Evolutionary conservation across 1,140 invertebrate species (phyloP), one percentile per base, ranked within the genome.

Genomic region (Bombus huntii): DNA sequence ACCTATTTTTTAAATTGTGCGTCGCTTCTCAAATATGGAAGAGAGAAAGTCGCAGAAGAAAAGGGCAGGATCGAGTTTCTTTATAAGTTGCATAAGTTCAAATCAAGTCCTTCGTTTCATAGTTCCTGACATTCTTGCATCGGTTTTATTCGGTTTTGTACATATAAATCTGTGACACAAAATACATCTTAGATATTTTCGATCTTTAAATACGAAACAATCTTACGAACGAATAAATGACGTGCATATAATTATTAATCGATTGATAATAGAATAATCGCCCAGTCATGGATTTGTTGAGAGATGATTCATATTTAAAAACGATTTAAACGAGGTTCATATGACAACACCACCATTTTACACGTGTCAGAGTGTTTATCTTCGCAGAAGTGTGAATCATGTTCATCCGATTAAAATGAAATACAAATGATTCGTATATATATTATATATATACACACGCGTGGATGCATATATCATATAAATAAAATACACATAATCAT

Each of bases 281-380:
- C 77, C 83, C 91, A 91, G 89, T 92, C 90, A 92, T 92, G 91
- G 91, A 91, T 92, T 91, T 89, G 44, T 72, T 62, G 25, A 70
- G 42, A 28, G 53, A 12, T 68, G 79, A 42, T 80, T 70, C 76
- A 80, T 22, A 42, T 47, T 89, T 86, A 57, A 31, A 62, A 81
- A 53, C 34, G 8, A 62, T 37, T 68, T 39, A 76, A 82, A 87
- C 71, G 80, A 72, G 71, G 37, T 82, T 87, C 85, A 76, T 85
- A 31, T 1, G 57, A 78, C 71, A 42, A 53, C 74, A 39, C 59
- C 66, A 76, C 31, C 80, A 44, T 39, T 79, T 91, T 74, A 37
- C 65, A 70, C 53, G 66, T 62, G 66, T 82, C 78, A 59, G 80
- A 85, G 78, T 34, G 71, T 87, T 87, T 86, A 91, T 92, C 87